These are phyloP conservation scores for Cephus pygmeus DNA, from an alignment of 2,888 invertebrate genomes.

Conservation along the genomic window DNA sequence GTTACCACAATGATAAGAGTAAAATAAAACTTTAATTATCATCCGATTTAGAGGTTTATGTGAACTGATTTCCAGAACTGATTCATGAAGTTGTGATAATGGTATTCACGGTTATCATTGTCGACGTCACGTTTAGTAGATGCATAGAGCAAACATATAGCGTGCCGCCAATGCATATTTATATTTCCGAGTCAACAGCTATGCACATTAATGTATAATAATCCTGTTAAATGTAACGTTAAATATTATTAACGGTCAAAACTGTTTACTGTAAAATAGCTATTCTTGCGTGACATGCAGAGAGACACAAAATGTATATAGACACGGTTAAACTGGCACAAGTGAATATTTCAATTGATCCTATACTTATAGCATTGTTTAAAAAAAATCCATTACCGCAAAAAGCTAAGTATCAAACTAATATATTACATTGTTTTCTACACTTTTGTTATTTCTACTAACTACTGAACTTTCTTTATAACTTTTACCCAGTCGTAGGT, in stretches of 20 bases:
- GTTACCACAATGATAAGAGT: no score
- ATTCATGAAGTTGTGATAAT: neutral
- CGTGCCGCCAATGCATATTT: conserved; percentile 37
- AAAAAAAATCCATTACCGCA: neutral
- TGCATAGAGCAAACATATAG: neutral
- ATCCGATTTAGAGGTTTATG: no score
- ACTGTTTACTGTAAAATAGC: neutral
- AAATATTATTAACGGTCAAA: conserved; percentile 39
- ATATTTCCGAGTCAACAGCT: conserved; percentile 31
- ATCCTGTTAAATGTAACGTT: conserved; percentile 53
- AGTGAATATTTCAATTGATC: neutral
- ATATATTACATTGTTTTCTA: neutral
- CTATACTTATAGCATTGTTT: neutral
- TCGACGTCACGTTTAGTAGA: neutral
- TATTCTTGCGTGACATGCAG: neutral
- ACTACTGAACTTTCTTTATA: neutral
- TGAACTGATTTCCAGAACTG: no score
- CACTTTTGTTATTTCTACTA: neutral
- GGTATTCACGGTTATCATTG: neutral
- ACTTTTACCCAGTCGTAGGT: neutral
- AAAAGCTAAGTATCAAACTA: neutral
- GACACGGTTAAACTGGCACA: neutral
- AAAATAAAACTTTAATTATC: no score
- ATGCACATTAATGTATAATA: conserved; percentile 44
- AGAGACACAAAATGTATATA: neutral